Conservation (phyloP, 2,888 invertebrate genomes). For the Rhyacophila evoluta region DNA sequence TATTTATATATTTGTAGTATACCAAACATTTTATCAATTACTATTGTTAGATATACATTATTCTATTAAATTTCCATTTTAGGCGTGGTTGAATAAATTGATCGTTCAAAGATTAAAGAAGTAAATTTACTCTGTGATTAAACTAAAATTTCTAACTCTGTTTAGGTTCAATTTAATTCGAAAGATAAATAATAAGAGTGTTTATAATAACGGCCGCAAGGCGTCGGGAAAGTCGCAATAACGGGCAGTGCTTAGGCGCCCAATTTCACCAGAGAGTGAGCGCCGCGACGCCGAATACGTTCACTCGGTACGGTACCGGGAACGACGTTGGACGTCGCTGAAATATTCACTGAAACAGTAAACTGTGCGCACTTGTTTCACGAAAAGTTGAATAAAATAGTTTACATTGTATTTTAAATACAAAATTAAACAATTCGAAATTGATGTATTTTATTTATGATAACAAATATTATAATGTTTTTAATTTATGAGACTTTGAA, state of each 20-base stretch:
- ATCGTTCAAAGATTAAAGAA: too few relatives aligned
- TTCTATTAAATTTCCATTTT: too few relatives aligned
- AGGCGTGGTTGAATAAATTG: too few relatives aligned
- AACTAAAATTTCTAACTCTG: not conserved
- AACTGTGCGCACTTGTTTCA: not conserved
- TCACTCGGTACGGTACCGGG: slow-evolving; percentile 9
- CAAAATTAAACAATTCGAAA: too few relatives aligned
- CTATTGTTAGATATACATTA: too few relatives aligned
- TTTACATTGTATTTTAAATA: too few relatives aligned
- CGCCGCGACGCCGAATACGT: not conserved
- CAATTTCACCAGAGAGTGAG: not conserved
- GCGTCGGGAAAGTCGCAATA: not conserved
- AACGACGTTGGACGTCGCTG: not conserved
- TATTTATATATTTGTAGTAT: too few relatives aligned
- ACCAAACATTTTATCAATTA: too few relatives aligned
- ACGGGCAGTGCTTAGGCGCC: not conserved
- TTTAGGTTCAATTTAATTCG: not conserved
- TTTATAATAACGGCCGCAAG: slow-evolving; percentile 9
- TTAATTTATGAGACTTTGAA: too few relatives aligned
- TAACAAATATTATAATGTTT: too few relatives aligned
- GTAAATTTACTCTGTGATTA: too few relatives aligned
- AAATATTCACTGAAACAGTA: not conserved
- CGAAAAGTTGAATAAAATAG: not conserved
- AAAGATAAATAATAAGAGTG: not conserved
- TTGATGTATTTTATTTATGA: too few relatives aligned